These are phyloP conservation scores for Antedon mediterranea DNA, from an alignment of 53 echinoderm and acorn worm genomes.

Conservation along the genomic window DNA sequence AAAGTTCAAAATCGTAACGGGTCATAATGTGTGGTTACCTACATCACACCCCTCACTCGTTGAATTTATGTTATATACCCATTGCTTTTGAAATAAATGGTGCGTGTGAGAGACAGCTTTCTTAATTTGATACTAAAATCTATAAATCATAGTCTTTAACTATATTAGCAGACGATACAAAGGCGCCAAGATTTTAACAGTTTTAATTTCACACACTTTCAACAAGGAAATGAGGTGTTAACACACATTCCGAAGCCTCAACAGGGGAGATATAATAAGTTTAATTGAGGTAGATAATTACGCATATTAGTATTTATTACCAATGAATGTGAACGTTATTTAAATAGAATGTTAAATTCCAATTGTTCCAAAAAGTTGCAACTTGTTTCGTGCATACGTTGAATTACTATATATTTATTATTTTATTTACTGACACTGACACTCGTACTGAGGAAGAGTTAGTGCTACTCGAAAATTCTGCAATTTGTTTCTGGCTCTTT, in stretches of 20 bases:
- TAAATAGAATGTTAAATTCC: too few species aligned
- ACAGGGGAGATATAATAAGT: background rate
- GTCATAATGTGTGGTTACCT: background rate
- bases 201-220: background rate
- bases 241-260: background rate
- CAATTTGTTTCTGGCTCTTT: too few species aligned
- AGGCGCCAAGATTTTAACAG: background rate
- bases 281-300: background rate
- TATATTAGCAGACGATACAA: background rate
- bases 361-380: too few species aligned
- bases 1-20: background rate
- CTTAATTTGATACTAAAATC: background rate
- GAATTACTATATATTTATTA: too few species aligned
- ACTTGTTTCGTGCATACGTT: too few species aligned
- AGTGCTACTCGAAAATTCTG: too few species aligned
- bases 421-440: too few species aligned
- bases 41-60: background rate
- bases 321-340: too few species aligned
- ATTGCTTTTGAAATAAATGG: background rate
- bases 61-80: background rate
- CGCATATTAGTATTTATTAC: background rate
- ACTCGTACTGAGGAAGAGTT: too few species aligned
- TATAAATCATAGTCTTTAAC: background rate
- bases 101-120: background rate
- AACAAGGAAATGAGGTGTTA: conserved; percentile 1